Percentiles rank a stretch among this genome's conserved stretches.
Conservation (phyloP, 2,113 vertebrate species). For the Paracanthobrama guichenoti region DNA sequence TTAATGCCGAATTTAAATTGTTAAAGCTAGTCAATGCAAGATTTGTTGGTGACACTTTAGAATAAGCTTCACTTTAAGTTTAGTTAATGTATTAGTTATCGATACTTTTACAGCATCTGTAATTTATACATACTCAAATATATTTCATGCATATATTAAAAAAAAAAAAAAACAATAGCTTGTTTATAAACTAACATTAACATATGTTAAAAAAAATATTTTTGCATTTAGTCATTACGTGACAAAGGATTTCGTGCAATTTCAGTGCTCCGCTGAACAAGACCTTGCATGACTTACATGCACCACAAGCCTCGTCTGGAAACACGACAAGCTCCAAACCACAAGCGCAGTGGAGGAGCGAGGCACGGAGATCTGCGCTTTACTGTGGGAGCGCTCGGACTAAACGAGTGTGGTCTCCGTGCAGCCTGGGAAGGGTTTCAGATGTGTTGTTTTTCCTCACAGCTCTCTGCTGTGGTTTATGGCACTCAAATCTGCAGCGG, state of each 20-base stretch:
- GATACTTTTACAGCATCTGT: background rate
- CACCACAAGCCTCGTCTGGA: conserved; percentile 57
- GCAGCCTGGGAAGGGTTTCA: conserved; percentile 48
- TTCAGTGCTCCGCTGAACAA: conserved; percentile 48
- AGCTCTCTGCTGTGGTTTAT: conserved; percentile 49
- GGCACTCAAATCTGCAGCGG: conserved; percentile 44
- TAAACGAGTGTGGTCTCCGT: conserved; percentile 66
- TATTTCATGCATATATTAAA: background rate
- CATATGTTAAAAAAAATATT: too few relatives aligned
- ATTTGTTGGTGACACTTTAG: background rate
- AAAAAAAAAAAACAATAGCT: background rate
- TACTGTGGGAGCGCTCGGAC: background rate
- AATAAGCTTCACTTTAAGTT: background rate
- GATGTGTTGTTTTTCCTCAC: conserved; percentile 70
- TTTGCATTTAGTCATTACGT: too few relatives aligned
- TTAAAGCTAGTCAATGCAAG: too few relatives aligned
- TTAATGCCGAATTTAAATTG: too few relatives aligned
- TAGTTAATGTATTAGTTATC: background rate
- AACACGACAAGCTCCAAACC: conserved; percentile 50
- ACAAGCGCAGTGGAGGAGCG: conserved; percentile 39
- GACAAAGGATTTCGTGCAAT: background rate
- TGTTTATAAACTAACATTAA: background rate
- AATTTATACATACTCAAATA: background rate
- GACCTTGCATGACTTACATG: conserved; percentile 62
- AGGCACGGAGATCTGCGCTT: conserved; percentile 28